Evolutionary conservation across 2,888 invertebrate genomes (phyloP).

Genomic region (Mesorhabditis sp.): DNA sequence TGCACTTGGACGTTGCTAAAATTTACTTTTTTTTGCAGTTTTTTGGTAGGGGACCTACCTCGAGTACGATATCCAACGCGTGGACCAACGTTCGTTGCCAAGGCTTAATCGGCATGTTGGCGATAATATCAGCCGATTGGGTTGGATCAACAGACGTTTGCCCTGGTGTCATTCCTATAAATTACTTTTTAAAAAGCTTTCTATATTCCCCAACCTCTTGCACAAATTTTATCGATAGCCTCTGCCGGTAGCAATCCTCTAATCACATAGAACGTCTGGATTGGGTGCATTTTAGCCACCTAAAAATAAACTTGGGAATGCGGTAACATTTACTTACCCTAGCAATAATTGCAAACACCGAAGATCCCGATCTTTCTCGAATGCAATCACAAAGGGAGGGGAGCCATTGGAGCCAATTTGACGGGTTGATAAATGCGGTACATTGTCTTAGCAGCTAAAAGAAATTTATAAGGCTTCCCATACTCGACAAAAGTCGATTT

Average conservation of each 20-base stretch:
- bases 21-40: background rate
- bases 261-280: background rate
- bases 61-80: background rate
- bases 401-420: conserved; percentile 2
- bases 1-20: conserved; percentile 1
- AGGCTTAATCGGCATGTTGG: background rate
- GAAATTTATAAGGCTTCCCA: too few relatives aligned
- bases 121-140: background rate
- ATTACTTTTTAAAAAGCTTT: background rate
- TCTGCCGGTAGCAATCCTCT: background rate
- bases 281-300: background rate
- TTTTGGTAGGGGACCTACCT: background rate
- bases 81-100: background rate
- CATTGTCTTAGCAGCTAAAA: too few relatives aligned
- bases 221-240: background rate
- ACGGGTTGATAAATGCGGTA: background rate
- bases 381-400: background rate
- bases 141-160: background rate
- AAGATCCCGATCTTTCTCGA: background rate
- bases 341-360: background rate
- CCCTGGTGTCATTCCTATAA: background rate
- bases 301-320: background rate
- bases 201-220: background rate
- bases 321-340: background rate
- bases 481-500: too few relatives aligned